phyloP scores from a whole-genome alignment of 2,113 vertebrate genomes.

The Crotophaga sulcirostris region DNA sequence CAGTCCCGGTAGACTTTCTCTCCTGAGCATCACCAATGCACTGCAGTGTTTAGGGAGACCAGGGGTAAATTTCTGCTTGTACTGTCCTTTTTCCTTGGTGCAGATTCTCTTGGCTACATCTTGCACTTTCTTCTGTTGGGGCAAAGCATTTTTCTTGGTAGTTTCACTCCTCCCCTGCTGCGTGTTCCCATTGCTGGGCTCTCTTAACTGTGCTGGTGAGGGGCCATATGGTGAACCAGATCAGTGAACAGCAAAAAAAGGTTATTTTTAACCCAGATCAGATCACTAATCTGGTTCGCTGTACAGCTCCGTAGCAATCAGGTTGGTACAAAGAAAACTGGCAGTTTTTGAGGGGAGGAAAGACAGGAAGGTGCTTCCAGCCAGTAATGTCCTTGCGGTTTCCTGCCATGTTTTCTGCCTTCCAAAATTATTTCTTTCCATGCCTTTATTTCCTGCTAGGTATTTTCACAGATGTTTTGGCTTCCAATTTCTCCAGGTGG shows the following conservation, averaged over 20 bases:
- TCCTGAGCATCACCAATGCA: rapidly evolving
- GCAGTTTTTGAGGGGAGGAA: not conserved
- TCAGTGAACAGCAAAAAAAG: not conserved
- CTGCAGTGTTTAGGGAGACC: not conserved
- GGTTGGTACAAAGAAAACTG: not conserved
- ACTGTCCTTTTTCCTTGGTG: rapidly evolving
- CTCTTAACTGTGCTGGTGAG: not conserved
- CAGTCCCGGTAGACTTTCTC: not conserved
- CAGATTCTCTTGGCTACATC: not conserved
- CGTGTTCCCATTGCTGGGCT: not conserved
- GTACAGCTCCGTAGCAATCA: rapidly evolving
- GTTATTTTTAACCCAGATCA: not conserved
- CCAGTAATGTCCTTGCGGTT: not conserved
- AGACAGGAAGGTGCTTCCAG: not conserved
- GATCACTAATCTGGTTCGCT: not conserved
- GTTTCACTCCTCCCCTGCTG: not conserved
- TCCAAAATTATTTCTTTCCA: not conserved
- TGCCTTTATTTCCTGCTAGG: constrained; percentile 1
- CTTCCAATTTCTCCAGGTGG: not conserved
- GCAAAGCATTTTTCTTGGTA: not conserved
- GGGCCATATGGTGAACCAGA: not conserved
- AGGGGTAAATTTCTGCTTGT: not conserved
- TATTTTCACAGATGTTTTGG: constrained; percentile 1
- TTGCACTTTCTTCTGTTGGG: not conserved
- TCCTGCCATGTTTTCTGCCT: not conserved